These are phyloP conservation scores for Zosterops lateralis DNA, from an alignment of 2,113 vertebrate genomes.

Conservation along the genomic window DNA sequence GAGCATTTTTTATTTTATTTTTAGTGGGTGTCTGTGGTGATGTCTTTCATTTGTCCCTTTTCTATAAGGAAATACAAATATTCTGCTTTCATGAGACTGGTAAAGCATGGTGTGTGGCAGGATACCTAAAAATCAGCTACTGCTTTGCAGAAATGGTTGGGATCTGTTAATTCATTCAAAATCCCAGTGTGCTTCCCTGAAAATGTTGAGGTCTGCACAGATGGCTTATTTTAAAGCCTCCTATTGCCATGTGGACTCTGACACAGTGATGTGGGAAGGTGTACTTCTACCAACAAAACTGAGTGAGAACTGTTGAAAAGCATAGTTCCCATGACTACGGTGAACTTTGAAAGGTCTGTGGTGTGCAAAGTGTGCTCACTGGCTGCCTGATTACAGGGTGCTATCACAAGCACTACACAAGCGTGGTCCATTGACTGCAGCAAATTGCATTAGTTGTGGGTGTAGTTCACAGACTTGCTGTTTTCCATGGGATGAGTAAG, in stretches of 20 bases:
- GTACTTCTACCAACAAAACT: background rate
- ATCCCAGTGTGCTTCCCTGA: background rate
- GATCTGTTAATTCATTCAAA: background rate
- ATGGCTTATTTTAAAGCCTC: background rate
- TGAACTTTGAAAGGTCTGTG: background rate
- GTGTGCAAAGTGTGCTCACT: background rate
- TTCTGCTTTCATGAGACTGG: background rate
- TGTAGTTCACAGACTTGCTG: background rate
- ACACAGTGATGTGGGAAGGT: background rate
- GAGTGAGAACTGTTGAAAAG: background rate
- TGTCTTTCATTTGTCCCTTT: background rate
- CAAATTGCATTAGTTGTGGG: background rate
- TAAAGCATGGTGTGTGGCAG: background rate
- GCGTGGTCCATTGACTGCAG: background rate
- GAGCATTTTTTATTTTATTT: background rate
- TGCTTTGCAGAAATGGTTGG: background rate
- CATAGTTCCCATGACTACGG: background rate
- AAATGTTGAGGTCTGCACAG: background rate
- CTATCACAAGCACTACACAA: background rate
- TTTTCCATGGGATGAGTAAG: slow-evolving; percentile 20
- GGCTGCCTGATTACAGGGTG: background rate
- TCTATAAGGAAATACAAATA: background rate
- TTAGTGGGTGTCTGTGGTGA: background rate
- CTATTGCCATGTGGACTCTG: background rate
- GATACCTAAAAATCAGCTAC: background rate